These are phyloP conservation scores for Eulithis prunata DNA, from an alignment of 2,888 invertebrate genomes.

Conservation along the genomic window DNA sequence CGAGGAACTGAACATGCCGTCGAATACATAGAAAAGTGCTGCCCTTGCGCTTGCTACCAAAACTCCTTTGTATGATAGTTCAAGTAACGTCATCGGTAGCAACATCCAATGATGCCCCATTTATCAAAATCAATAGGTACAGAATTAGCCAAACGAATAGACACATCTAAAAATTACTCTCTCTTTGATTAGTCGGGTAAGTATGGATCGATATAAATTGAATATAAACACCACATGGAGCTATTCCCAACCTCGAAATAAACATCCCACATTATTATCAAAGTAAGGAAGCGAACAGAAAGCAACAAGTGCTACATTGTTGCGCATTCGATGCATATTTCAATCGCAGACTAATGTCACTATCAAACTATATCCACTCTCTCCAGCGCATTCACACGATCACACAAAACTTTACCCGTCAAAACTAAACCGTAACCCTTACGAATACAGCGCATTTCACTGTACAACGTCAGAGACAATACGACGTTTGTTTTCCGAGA, in stretches of 20 bases:
- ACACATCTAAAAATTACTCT: not conserved
- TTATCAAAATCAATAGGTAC: not conserved
- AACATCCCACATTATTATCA: constrained; percentile 49
- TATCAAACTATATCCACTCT: constrained; percentile 65
- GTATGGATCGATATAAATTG: not conserved
- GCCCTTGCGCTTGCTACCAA: too few species aligned
- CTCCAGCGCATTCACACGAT: constrained; percentile 52
- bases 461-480: constrained; percentile 36
- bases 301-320: constrained; percentile 67
- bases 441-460: constrained; percentile 39
- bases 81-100: too few species aligned
- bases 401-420: constrained; percentile 42
- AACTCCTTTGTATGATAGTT: too few species aligned
- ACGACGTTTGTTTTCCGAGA: constrained; percentile 35
- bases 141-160: not conserved
- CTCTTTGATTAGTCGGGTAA: not conserved
- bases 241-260: constrained; percentile 14
- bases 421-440: constrained; percentile 31
- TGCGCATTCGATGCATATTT: constrained; percentile 62
- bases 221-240: constrained; percentile 1
- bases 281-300: constrained; percentile 66
- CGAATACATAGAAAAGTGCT: too few species aligned
- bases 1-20: too few species aligned
- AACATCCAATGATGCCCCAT: too few species aligned
- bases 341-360: constrained; percentile 59